A percentile compares a stretch with the other conserved stretches of the same genome.
phyloP scores from a whole-genome alignment of 2,888 invertebrate species.

The Brachyopa scutellaris region DNA sequence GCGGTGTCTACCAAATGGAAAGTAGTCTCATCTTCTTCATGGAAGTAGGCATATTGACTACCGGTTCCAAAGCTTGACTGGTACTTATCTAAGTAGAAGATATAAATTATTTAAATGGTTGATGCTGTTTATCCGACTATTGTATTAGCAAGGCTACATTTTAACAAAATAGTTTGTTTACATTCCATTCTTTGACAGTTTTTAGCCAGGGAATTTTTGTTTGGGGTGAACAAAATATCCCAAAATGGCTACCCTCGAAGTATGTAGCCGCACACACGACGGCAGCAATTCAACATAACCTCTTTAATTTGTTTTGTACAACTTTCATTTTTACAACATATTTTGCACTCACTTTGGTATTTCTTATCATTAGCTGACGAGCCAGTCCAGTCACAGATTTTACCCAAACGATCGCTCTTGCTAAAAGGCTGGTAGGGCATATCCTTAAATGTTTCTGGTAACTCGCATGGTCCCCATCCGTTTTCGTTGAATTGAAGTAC shows the following conservation, averaged over 20 bases:
- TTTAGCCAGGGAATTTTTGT: constrained; percentile 26
- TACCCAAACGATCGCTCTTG: constrained; percentile 98
- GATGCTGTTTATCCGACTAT: no score
- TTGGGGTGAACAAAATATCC: constrained; percentile 29
- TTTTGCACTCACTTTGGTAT: constrained; percentile 89
- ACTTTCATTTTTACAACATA: background rate
- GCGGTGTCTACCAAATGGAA: constrained; percentile 99
- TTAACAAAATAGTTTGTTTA: constrained; percentile 29
- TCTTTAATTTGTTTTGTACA: constrained; percentile 2
- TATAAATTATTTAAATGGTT: no score
- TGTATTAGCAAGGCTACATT: no score
- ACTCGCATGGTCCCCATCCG: constrained; percentile 98
- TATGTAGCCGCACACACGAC: constrained; percentile 51
- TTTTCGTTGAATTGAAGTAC: constrained; percentile 79
- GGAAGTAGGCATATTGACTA: constrained; percentile 98
- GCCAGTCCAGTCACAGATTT: constrained; percentile 99
- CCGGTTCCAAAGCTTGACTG: constrained; percentile 96
- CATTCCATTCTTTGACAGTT: constrained; percentile 10
- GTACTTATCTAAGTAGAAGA: constrained; percentile 88
- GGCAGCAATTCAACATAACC: constrained; percentile 55
- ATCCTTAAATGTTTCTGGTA: constrained; percentile 92
- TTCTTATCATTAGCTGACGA: constrained; percentile 96
- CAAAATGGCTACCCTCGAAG: constrained; percentile 54
- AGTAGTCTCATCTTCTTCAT: constrained; percentile 98
- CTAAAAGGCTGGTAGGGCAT: constrained; percentile 98